phyloP scores from a whole-genome alignment of 2,113 vertebrate species.

The Oryzias celebensis region DNA sequence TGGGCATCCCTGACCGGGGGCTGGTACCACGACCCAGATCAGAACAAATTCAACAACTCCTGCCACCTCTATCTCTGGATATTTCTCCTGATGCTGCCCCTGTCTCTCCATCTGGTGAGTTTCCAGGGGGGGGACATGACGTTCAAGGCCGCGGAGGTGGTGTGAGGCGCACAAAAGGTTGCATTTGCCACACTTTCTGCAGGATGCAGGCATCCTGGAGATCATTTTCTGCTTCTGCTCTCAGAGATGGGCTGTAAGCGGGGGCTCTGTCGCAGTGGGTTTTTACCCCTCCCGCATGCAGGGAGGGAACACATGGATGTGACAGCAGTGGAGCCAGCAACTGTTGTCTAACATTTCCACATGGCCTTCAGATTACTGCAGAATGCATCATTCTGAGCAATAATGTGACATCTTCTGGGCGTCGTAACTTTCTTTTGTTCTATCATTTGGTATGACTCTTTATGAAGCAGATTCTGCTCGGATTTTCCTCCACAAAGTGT shows the following conservation, averaged over 20 bases:
- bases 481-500: slow-evolving; percentile 7
- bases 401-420: too few relatives aligned
- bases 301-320: slow-evolving; percentile 58
- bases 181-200: background rate
- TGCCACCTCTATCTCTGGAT: slow-evolving; percentile 97
- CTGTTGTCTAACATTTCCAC: slow-evolving; percentile 16
- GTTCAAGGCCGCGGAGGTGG: slow-evolving; percentile 56
- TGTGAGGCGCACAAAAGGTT: slow-evolving; percentile 22
- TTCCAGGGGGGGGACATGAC: slow-evolving; percentile 25
- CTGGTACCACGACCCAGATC: slow-evolving; percentile 97
- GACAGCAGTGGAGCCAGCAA: slow-evolving; percentile 17
- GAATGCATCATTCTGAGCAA: slow-evolving; percentile 5
- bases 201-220: too few relatives aligned
- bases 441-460: too few relatives aligned
- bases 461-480: background rate
- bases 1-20: slow-evolving; percentile 95
- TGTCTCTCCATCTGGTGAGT: slow-evolving; percentile 94
- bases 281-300: slow-evolving; percentile 60
- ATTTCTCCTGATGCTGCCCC: slow-evolving; percentile 88
- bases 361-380: slow-evolving; percentile 15
- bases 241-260: slow-evolving; percentile 10
- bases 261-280: slow-evolving; percentile 72
- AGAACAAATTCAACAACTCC: slow-evolving; percentile 94
- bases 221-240: slow-evolving; percentile 12
- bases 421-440: too few relatives aligned